These are phyloP conservation scores for Bellardia pandia DNA, from an alignment of 2,888 invertebrate species.

Conservation along the genomic window DNA sequence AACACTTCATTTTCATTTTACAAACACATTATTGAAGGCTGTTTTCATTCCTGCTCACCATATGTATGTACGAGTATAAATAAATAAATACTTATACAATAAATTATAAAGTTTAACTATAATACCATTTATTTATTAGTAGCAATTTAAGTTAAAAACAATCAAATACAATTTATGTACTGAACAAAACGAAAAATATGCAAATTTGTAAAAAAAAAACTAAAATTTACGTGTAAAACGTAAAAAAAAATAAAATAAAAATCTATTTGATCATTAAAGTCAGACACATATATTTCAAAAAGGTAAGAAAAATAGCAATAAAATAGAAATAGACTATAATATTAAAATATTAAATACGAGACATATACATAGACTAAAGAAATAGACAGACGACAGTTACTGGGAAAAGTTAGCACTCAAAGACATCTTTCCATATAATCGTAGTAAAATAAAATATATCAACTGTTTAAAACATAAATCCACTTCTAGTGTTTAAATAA, in stretches of 20 bases:
- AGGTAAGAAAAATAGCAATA: conserved; percentile 17
- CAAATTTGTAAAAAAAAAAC: conserved; percentile 23
- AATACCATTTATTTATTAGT: conserved; percentile 16
- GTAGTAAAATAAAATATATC: not conserved
- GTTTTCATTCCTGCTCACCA: not conserved
- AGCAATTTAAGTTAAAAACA: conserved; percentile 30
- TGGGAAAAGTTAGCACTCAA: not conserved
- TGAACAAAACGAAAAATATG: conserved; percentile 42
- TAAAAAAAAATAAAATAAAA: conserved; percentile 5
- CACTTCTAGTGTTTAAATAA: conserved; percentile 48
- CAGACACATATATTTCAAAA: conserved; percentile 23
- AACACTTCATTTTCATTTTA: too few species aligned
- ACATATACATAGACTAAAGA: conserved; percentile 32
- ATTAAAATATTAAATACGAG: conserved; percentile 54
- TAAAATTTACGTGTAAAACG: not conserved
- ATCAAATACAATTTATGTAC: conserved; percentile 52
- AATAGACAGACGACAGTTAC: conserved; percentile 15
- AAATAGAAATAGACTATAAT: conserved; percentile 3
- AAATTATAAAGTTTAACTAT: conserved; percentile 23
- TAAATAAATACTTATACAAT: not conserved
- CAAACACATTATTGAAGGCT: not conserved
- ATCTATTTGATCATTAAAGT: not conserved
- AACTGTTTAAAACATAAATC: not conserved
- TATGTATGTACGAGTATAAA: not conserved
- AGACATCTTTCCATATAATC: conserved; percentile 5